These are phyloP conservation scores for Pseudois nayaur DNA, from an alignment of 2,113 vertebrate genomes.

Conservation along the genomic window DNA sequence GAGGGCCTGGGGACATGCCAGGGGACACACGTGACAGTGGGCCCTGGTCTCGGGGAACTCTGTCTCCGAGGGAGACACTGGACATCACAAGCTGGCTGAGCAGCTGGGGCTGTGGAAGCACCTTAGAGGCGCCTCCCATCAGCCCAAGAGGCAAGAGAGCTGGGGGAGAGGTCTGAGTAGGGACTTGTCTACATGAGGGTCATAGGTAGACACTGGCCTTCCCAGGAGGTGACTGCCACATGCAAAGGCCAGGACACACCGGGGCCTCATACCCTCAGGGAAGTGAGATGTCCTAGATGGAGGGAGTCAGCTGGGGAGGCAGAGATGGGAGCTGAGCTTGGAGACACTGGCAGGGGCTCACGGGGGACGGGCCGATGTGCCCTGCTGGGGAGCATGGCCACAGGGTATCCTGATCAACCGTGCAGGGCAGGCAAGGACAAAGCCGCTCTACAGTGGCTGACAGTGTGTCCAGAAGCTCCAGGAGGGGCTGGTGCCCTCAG, in stretches of 20 bases:
- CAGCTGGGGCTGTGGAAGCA: too few relatives aligned
- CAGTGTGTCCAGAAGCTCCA: background rate
- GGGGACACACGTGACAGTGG: background rate
- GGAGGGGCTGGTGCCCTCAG: background rate
- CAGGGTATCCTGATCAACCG: background rate
- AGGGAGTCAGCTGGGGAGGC: background rate
- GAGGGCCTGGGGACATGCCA: background rate
- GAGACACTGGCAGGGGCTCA: background rate
- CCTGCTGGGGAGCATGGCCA: background rate
- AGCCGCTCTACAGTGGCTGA: background rate
- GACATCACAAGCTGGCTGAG: background rate
- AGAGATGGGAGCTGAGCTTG: background rate
- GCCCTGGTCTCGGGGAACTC: background rate
- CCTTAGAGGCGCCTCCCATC: fast-evolving
- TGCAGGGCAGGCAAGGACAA: background rate
- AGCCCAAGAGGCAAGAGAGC: background rate
- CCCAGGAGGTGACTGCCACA: background rate
- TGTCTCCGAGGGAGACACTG: background rate
- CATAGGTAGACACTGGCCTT: background rate
- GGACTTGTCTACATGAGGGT: background rate
- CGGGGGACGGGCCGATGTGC: background rate
- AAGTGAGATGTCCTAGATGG: fast-evolving
- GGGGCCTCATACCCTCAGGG: background rate
- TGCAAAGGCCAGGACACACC: background rate
- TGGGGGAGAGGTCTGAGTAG: background rate